phyloP scores from a whole-genome alignment of 2,113 vertebrate genomes.

The Corynorhinus townsendii region DNA sequence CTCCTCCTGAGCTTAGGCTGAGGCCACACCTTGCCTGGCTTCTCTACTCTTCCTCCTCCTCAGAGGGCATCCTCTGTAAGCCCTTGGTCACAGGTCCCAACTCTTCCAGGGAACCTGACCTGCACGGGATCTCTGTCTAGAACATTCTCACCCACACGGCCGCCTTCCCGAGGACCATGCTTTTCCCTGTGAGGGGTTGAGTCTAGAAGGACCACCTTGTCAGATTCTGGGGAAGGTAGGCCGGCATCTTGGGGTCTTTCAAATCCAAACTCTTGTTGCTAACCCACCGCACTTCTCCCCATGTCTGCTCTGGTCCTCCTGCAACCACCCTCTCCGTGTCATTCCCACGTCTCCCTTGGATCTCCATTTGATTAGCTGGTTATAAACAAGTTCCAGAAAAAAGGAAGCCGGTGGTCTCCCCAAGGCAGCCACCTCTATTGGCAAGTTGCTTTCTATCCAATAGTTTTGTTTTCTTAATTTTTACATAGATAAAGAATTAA shows the following conservation, averaged over 20 bases:
- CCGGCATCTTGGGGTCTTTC: not conserved
- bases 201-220: not conserved
- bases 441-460: conserved; percentile 50
- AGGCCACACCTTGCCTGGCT: not conserved
- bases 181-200: not conserved
- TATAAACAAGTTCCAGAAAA: conserved; percentile 15
- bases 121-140: not conserved
- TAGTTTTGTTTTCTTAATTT: conserved; percentile 63
- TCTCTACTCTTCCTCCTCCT: not conserved
- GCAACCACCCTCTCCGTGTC: not conserved
- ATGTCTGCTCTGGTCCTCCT: not conserved
- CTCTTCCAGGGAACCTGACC: not conserved
- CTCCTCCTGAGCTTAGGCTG: not conserved
- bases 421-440: not conserved
- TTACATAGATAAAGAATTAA: conserved; percentile 64
- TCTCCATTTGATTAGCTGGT: not conserved
- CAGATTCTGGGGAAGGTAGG: not conserved
- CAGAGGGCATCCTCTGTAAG: not conserved
- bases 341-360: not conserved
- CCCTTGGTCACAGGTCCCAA: not conserved
- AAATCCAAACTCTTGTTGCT: not conserved
- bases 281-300: not conserved
- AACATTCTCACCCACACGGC: not conserved
- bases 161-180: rapidly evolving
- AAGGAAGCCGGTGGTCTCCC: not conserved